Conservation (phyloP, 2,888 invertebrate species). For the Tortrix viridana region DNA sequence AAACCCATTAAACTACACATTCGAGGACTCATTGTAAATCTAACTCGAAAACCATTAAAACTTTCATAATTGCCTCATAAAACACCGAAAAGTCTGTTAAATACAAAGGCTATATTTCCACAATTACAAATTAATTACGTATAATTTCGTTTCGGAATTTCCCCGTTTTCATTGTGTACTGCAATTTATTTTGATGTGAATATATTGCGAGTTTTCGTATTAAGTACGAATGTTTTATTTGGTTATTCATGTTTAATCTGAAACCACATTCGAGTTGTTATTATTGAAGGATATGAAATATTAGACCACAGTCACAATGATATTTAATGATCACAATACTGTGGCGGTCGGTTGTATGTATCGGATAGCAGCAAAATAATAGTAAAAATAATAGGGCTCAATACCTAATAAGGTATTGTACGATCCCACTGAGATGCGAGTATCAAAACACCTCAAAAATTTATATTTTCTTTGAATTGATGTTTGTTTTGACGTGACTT, state of each 20-base stretch:
- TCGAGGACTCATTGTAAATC: slow-evolving; percentile 12
- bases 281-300: too few relatives aligned
- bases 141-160: slow-evolving; percentile 17
- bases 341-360: too few relatives aligned
- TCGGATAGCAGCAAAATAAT: too few relatives aligned
- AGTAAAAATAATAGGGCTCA: too few relatives aligned
- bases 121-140: slow-evolving; percentile 30
- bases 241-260: slow-evolving; percentile 1
- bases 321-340: too few relatives aligned
- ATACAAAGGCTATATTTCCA: slow-evolving; percentile 20
- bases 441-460: too few relatives aligned
- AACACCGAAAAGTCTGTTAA: slow-evolving; percentile 1
- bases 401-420: too few relatives aligned
- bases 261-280: not conserved
- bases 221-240: not conserved
- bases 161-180: slow-evolving; percentile 4
- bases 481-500: too few relatives aligned
- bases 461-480: too few relatives aligned
- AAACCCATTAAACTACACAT: slow-evolving; percentile 3
- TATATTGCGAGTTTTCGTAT: slow-evolving; percentile 7
- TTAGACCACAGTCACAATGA: too few relatives aligned
- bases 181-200: slow-evolving; percentile 4
- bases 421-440: too few relatives aligned
- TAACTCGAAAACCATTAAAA: slow-evolving; percentile 24
- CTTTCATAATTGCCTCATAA: slow-evolving; percentile 23